Base-by-base conservation (phyloP, 2,797 vertebrate genomes). In the Dendrocincla tyrannina region DNA sequence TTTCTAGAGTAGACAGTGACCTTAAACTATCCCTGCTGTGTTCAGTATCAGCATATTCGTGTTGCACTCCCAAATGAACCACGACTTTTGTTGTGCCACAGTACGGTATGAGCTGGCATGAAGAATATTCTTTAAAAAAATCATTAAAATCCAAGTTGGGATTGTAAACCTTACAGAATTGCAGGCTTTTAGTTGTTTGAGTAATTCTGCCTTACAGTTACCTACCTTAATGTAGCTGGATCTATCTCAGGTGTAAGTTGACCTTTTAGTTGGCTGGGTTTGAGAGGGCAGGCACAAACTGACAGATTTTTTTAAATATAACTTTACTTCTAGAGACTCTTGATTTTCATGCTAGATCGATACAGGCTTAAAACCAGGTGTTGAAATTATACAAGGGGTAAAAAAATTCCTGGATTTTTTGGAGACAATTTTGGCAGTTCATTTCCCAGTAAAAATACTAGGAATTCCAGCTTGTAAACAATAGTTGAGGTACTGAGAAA, bases 41-140 rank as follows among this genome's bases (percentile, higher is more conserved):
- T 55, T 89, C 30, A 32, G 2, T 49, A 13, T 53, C 0, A 0
- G 7, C 1, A 0, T 42, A 17, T 20, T 47, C 25, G 16, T 49
- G 33, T 33, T 52, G 7, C 20, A 8, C 49, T 88, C 62, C 70
- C 39, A 46, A 41, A 59, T 17, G 70, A 89, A 16, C 35, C 67
- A 24, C 50, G 55, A 2, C 22, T 85, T 79, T 25, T 44, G 5
- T 33, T 32, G 18, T 32, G 44, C 60, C 30, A 12, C 18, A 27
- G 30, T 41, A n/a, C 4, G 15, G 13, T 17, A 20, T 52, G 37
- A 64, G 22, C n/a, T 22, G 37, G n/a, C 64, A 82, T 60, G 28
- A 68, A 75, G 60, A 75, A 17, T 13, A 7, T 32, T 60, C 12
- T 44, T 66, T 53, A 35, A 88, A 35, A 88, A 83, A 42, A 37